phyloP scores from a whole-genome alignment of 2,797 vertebrate genomes.

The Acrossocheilus wenchowensis region DNA sequence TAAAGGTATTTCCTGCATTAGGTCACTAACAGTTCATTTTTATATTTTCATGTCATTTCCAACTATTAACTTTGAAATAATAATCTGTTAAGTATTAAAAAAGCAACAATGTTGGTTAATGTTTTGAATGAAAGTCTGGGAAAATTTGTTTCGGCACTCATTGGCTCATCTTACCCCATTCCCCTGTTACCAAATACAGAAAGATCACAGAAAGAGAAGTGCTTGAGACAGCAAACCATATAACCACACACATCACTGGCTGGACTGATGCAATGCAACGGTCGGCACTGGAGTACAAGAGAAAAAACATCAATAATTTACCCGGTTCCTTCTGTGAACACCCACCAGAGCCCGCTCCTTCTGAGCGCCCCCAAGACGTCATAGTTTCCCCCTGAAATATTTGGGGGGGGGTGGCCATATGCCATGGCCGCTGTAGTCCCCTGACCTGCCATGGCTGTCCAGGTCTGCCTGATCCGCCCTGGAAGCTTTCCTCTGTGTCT shows the following conservation, averaged over 20 bases:
- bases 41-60: neutral
- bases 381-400: too few species aligned
- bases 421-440: too few species aligned
- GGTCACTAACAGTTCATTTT: neutral
- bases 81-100: neutral
- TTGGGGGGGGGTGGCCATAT: too few species aligned
- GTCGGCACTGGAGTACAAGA: neutral
- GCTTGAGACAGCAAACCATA: neutral
- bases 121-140: neutral
- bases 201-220: neutral
- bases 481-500: too few species aligned
- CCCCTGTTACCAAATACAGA: neutral
- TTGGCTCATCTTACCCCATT: neutral
- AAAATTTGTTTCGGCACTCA: neutral
- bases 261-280: neutral
- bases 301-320: neutral
- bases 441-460: too few species aligned
- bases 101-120: neutral
- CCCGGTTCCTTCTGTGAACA: neutral
- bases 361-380: too few species aligned
- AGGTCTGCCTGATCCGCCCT: too few species aligned
- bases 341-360: too few species aligned
- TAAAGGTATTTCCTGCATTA: neutral
- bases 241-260: neutral
- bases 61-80: neutral